A percentile compares a stretch with the other conserved stretches of the same genome.
phyloP scores from a whole-genome alignment of 1,140 invertebrate genomes.

The Pollicipes pollicipes region DNA sequence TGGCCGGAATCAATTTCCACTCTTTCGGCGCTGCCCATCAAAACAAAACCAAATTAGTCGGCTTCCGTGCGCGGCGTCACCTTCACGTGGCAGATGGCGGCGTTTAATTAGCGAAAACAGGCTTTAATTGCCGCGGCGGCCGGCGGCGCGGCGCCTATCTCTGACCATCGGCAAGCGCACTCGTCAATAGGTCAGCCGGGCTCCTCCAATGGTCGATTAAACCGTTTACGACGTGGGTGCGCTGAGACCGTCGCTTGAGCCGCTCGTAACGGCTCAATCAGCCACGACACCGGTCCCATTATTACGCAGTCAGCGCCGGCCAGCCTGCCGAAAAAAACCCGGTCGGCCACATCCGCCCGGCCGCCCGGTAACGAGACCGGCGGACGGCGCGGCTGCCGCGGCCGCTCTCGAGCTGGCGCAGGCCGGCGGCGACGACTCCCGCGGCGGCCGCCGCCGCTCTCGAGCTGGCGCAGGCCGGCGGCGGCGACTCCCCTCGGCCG shows the following conservation, averaged over 20 bases:
- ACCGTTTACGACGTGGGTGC: too few species aligned
- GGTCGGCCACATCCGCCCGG: too few species aligned
- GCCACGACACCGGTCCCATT: too few species aligned
- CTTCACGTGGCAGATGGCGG: not conserved
- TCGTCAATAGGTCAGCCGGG: too few species aligned
- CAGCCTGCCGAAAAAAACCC: too few species aligned
- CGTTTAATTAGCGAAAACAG: not conserved
- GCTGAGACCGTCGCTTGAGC: too few species aligned
- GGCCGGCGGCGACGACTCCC: too few species aligned
- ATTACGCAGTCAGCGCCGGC: too few species aligned
- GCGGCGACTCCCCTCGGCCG: too few species aligned
- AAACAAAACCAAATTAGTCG: conserved; percentile 1
- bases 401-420: not conserved
- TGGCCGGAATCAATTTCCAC: not conserved
- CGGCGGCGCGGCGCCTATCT: not conserved
- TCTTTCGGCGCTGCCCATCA: not conserved
- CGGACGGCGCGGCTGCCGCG: too few species aligned
- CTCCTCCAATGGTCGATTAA: not conserved
- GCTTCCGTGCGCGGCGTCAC: not conserved
- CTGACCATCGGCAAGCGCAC: not conserved
- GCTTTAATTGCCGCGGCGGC: not conserved
- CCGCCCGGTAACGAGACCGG: too few species aligned
- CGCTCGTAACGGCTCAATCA: not conserved
- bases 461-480: too few species aligned
- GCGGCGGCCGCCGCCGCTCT: not conserved